phyloP scores from a whole-genome alignment of 2,113 vertebrate genomes.

The Pseudorectes ferrugineus region DNA sequence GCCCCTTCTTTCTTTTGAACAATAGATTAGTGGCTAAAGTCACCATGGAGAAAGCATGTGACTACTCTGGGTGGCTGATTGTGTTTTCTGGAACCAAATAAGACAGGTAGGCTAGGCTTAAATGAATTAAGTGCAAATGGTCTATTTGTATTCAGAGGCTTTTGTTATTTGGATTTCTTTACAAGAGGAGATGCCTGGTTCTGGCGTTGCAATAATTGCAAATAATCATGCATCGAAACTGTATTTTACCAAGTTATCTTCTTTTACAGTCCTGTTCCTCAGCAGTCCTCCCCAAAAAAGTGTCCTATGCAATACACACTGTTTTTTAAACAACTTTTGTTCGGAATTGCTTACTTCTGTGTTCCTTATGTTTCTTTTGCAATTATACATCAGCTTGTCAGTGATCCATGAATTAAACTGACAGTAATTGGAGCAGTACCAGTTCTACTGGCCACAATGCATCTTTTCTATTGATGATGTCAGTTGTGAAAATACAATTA shows the following conservation, averaged over 20 bases:
- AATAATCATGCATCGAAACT: not conserved
- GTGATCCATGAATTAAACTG: constrained; percentile 48
- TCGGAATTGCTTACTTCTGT: not conserved
- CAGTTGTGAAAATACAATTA: not conserved
- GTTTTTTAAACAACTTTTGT: not conserved
- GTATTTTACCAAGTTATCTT: not conserved
- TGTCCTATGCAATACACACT: not conserved
- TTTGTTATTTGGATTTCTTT: not conserved
- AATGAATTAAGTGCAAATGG: not conserved
- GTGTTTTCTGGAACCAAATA: not conserved
- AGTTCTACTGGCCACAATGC: not conserved
- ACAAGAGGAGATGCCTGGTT: not conserved
- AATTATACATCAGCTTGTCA: not conserved
- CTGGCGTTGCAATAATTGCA: not conserved
- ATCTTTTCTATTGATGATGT: not conserved
- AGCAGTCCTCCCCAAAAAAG: not conserved
- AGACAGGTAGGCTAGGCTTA: not conserved
- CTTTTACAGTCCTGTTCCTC: not conserved
- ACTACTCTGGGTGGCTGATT: not conserved
- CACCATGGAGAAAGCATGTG: not conserved
- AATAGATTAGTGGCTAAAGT: not conserved
- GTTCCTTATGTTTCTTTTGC: constrained; percentile 7
- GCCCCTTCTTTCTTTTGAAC: not conserved
- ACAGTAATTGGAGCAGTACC: not conserved
- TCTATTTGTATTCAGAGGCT: not conserved